A percentile compares a stretch with the other conserved stretches of the same genome.
Conservation (phyloP, 1,140 invertebrate species). For the Drosophila hydei region DNA sequence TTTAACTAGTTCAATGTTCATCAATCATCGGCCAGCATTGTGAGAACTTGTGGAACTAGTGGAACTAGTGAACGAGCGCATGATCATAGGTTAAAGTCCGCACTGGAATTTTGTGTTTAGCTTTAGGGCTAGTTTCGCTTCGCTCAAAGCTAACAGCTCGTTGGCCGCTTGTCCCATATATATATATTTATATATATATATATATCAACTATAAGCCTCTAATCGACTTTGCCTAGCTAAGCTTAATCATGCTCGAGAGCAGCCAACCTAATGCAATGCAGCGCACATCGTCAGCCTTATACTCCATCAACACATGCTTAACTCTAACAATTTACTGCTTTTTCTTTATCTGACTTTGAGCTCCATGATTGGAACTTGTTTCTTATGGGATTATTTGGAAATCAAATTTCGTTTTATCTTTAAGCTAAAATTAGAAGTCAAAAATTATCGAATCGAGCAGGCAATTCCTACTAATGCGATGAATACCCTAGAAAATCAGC, state of each 20-base stretch:
- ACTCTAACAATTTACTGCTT: no score
- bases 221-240: neutral
- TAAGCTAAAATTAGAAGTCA: neutral
- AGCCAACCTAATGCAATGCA: neutral
- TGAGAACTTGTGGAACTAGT: neutral
- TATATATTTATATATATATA: no score
- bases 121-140: constrained; percentile 24
- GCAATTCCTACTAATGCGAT: no score
- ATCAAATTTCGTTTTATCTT: neutral
- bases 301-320: no score
- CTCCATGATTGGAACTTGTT: no score
- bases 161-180: constrained; percentile 5
- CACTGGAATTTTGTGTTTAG: constrained; percentile 31
- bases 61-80: neutral
- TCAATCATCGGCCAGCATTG: constrained; percentile 24
- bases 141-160: constrained; percentile 28
- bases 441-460: neutral
- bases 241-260: neutral
- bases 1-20: constrained; percentile 38
- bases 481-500: no score
- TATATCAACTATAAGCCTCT: no score
- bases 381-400: neutral
- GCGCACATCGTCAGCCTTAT: no score
- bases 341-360: no score
- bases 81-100: constrained; percentile 31